Conservation (phyloP, 2,888 invertebrate species). For the Protodeltote pygarga region DNA sequence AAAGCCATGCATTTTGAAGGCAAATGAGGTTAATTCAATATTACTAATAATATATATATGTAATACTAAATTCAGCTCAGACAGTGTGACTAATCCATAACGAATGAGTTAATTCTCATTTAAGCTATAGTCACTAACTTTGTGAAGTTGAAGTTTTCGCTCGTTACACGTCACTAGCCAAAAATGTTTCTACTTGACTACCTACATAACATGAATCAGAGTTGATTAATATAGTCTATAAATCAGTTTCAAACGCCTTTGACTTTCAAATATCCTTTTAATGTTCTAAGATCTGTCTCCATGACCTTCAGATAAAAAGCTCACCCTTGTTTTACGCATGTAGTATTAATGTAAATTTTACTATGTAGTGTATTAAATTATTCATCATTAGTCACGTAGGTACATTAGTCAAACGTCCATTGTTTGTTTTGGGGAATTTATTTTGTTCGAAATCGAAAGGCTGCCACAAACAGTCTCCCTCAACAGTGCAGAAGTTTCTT, state of each 20-base stretch:
- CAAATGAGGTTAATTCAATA: no score
- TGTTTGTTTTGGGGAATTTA: conserved; percentile 14
- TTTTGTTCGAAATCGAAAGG: conserved; percentile 35
- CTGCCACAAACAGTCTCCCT: conserved; percentile 32
- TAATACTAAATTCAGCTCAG: conserved; percentile 37
- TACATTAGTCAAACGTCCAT: conserved; percentile 5
- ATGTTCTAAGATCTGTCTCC: background rate
- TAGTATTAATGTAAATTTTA: no score
- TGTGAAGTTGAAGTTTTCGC: conserved; percentile 31
- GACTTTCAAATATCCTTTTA: background rate
- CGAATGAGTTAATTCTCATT: conserved; percentile 42
- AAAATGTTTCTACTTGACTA: conserved; percentile 3
- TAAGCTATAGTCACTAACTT: conserved; percentile 35
- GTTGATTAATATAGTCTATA: background rate
- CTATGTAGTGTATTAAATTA: background rate
- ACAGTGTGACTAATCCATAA: conserved; percentile 37
- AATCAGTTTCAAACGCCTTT: background rate
- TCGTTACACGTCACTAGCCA: conserved; percentile 15
- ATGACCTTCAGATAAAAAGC: background rate
- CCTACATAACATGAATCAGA: background rate
- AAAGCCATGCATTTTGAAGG: no score
- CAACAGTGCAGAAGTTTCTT: conserved; percentile 61
- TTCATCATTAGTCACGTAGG: background rate
- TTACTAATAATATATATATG: no score
- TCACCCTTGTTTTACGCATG: background rate